A percentile compares a stretch with the other conserved stretches of the same genome.
Evolutionary conservation across 1,140 invertebrate species (phyloP).

Genomic region (Chelonus insularis): DNA sequence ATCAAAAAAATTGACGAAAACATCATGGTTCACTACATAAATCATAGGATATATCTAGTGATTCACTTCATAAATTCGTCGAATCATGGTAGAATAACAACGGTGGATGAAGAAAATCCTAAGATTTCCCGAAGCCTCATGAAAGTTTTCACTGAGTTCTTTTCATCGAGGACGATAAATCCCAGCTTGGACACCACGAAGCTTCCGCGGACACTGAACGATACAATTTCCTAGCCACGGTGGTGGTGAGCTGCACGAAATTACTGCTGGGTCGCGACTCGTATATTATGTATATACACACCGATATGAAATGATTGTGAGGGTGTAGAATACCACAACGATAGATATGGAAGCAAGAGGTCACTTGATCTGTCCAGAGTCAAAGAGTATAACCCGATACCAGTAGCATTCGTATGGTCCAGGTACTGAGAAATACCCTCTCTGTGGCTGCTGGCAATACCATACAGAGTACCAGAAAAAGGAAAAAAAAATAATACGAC

Average conservation of each 20-base stretch:
- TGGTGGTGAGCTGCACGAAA: constrained; percentile 19
- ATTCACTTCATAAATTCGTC: too few species aligned
- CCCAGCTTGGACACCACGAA: constrained; percentile 20
- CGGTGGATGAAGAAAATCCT: too few species aligned
- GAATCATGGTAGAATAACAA: too few species aligned
- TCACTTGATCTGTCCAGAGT: constrained; percentile 21
- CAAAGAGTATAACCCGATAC: constrained; percentile 33
- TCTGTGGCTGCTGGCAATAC: not conserved
- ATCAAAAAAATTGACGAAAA: too few species aligned
- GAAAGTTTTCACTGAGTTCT: not conserved
- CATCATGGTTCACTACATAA: too few species aligned
- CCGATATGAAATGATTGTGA: not conserved
- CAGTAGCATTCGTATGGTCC: constrained; percentile 14
- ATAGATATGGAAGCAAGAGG: constrained; percentile 9
- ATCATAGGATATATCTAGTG: too few species aligned
- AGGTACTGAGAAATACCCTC: not conserved
- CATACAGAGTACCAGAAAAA: not conserved
- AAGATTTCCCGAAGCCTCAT: too few species aligned
- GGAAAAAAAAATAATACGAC: too few species aligned
- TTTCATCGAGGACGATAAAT: constrained; percentile 18
- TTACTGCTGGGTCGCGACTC: constrained; percentile 20
- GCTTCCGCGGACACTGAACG: constrained; percentile 6
- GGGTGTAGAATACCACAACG: not conserved
- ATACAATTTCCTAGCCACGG: constrained; percentile 25
- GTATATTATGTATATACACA: constrained; percentile 23